Percentiles rank a stretch among this genome's conserved stretches.
These are phyloP conservation scores for Lordiphosa clarofinis DNA, from an alignment of 1,140 invertebrate species.

Conservation along the genomic window DNA sequence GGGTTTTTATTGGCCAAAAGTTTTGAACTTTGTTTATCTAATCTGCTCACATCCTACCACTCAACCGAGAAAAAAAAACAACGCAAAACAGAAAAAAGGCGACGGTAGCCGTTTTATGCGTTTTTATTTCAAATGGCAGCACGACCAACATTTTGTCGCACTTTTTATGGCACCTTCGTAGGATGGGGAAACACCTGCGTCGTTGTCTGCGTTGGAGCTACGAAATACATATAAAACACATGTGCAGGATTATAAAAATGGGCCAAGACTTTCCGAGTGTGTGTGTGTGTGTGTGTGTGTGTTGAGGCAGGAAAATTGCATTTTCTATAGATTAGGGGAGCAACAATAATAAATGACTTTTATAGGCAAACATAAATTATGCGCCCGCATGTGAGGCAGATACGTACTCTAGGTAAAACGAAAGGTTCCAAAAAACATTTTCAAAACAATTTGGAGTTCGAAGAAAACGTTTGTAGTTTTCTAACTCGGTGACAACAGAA, in stretches of 20 bases:
- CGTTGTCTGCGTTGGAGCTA: no score
- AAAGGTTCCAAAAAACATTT: conserved; percentile 1
- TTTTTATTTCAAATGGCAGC: conserved; percentile 62
- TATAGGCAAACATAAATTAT: conserved; percentile 55
- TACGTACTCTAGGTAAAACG: not conserved
- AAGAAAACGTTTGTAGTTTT: no score
- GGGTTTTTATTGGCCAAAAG: conserved; percentile 30
- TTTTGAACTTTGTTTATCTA: conserved; percentile 62
- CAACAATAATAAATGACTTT: conserved; percentile 65
- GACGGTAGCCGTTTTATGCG: conserved; percentile 58
- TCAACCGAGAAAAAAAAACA: conserved; percentile 13
- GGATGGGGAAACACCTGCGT: not conserved
- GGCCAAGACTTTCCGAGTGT: conserved; percentile 10
- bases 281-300: conserved; percentile 15
- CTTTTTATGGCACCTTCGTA: conserved; percentile 53
- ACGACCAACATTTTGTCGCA: conserved; percentile 43
- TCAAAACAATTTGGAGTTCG: no score
- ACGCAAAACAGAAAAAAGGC: conserved; percentile 32
- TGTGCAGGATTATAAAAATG: conserved; percentile 67
- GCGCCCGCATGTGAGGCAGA: not conserved
- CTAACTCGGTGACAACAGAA: no score
- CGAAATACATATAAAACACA: conserved; percentile 56
- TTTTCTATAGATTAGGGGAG: conserved; percentile 63
- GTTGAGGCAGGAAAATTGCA: conserved; percentile 56
- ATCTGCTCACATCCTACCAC: conserved; percentile 35